Evolutionary conservation across 2,797 vertebrate genomes (phyloP).

Genomic region (Microcaecilia unicolor): DNA sequence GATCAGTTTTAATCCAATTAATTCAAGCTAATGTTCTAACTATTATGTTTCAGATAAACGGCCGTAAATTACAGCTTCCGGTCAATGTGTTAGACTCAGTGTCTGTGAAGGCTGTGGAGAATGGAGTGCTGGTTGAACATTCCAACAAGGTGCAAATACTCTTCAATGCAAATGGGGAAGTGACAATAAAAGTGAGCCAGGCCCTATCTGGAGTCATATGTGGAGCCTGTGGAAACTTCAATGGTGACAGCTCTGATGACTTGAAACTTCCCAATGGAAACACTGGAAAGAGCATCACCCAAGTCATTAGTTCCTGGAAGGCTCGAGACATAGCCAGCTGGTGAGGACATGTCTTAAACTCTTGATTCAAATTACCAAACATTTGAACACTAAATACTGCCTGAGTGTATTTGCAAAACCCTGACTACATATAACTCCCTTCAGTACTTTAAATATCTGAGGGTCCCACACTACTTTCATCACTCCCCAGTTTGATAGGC

Average conservation of each 20-base stretch:
- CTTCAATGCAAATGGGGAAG: conserved; percentile 34
- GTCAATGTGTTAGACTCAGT: conserved; percentile 26
- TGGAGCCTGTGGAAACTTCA: no score
- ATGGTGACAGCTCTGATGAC: conserved; percentile 41
- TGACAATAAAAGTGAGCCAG: conserved; percentile 32
- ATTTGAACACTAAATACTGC: no score
- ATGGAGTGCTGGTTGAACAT: conserved; percentile 35
- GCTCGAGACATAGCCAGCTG: conserved; percentile 58
- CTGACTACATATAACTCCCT: no score
- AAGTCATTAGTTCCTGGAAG: conserved; percentile 46
- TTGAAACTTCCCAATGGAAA: conserved; percentile 21
- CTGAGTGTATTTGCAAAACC: no score
- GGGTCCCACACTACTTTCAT: no score
- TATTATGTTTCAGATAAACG: conserved; percentile 49
- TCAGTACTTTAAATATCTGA: no score
- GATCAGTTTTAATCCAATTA: no score
- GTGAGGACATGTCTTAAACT: conserved; percentile 44
- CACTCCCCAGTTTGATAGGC: no score
- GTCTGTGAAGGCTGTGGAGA: conserved; percentile 1
- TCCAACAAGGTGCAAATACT: conserved; percentile 39
- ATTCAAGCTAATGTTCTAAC: neutral
- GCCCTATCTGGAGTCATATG: conserved; percentile 42
- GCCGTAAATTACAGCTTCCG: conserved; percentile 44
- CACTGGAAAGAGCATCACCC: conserved; percentile 2
- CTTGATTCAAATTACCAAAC: no score